Percentiles rank a stretch among this genome's conserved stretches.
Conservation (phyloP, 2,797 vertebrate species). For the Helostoma temminkii region DNA sequence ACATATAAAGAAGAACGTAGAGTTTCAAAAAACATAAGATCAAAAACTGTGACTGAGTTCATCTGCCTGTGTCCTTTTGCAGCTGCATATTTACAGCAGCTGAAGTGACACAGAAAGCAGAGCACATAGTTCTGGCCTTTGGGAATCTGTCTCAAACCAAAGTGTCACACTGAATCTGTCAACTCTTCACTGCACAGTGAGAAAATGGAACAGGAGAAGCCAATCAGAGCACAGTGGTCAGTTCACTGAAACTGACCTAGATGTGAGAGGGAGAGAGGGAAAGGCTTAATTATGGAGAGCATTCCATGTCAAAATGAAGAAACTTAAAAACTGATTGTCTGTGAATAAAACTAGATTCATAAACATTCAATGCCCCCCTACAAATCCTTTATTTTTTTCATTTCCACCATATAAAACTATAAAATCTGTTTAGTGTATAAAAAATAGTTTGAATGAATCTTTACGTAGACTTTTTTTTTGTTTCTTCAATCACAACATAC, state of each 20-base stretch:
- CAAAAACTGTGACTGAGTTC: constrained; percentile 6
- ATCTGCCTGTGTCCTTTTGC: constrained; percentile 23
- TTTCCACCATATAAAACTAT: too few relatives aligned
- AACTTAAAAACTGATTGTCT: not conserved
- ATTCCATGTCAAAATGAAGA: not conserved
- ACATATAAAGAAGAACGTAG: not conserved
- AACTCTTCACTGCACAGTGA: constrained; percentile 44
- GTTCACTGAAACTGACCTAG: constrained; percentile 55
- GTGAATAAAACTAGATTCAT: too few relatives aligned
- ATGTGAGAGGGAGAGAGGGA: constrained; percentile 15
- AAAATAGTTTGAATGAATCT: too few relatives aligned
- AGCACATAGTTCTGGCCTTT: constrained; percentile 41
- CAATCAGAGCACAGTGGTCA: constrained; percentile 54
- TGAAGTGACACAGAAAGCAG: constrained; percentile 32
- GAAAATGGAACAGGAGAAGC: constrained; percentile 52
- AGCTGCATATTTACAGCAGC: constrained; percentile 28
- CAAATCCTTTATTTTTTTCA: too few relatives aligned
- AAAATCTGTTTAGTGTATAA: too few relatives aligned
- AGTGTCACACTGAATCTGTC: constrained; percentile 69
- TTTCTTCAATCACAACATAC: too few relatives aligned
- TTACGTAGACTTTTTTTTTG: too few relatives aligned
- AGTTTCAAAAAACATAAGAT: not conserved
- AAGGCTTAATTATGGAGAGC: constrained; percentile 10
- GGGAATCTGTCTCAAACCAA: constrained; percentile 61
- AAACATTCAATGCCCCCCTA: too few relatives aligned